Percentiles rank a stretch among this genome's conserved stretches.
phyloP scores from a whole-genome alignment of 2,888 invertebrate species.

The Gonocerus acuteangulatus region DNA sequence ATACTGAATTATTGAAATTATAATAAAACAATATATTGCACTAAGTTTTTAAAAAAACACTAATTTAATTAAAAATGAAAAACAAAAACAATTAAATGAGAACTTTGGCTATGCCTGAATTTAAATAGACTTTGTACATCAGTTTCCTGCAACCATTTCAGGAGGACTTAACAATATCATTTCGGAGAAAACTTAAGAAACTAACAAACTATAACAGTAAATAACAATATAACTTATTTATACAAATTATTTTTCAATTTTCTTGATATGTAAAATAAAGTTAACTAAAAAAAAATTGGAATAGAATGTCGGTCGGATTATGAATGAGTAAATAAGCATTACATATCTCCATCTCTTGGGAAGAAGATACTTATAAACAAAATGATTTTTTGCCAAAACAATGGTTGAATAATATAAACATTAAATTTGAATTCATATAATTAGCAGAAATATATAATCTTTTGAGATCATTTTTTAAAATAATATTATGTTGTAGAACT shows the following conservation, averaged over 20 bases:
- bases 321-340: not conserved
- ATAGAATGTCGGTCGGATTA: not conserved
- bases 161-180: constrained; percentile 3
- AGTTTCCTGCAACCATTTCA: constrained; percentile 3
- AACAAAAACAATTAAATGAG: constrained; percentile 34
- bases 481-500: constrained; percentile 21
- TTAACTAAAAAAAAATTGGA: constrained; percentile 4
- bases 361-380: constrained; percentile 14
- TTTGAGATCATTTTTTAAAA: constrained; percentile 25
- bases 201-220: constrained; percentile 21
- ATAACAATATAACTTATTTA: constrained; percentile 29
- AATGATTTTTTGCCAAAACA: not conserved
- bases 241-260: constrained; percentile 18
- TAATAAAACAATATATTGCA: constrained; percentile 16
- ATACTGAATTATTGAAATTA: constrained; percentile 22
- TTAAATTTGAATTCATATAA: constrained; percentile 2
- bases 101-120: constrained; percentile 36
- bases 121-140: not conserved
- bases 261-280: constrained; percentile 22
- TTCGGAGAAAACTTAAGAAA: constrained; percentile 13
- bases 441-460: constrained; percentile 20
- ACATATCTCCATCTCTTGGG: constrained; percentile 16
- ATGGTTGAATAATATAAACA: not conserved
- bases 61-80: constrained; percentile 28
- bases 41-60: constrained; percentile 15